Conservation (phyloP, 2,797 vertebrate species). For the Anabacerthia variegaticeps region DNA sequence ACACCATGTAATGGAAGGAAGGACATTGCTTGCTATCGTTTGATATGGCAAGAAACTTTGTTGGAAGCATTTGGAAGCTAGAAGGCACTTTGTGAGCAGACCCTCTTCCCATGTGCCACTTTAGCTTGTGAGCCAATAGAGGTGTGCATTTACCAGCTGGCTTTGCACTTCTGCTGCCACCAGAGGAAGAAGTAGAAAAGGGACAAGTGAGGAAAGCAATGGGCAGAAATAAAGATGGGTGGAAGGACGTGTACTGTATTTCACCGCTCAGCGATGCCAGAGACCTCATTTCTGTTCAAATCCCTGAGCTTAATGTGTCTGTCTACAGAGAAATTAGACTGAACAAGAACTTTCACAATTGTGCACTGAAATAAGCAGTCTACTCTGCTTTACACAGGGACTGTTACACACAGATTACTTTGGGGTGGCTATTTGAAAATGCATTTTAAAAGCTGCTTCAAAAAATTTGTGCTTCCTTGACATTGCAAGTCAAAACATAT, state of each 20-base stretch:
- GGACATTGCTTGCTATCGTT: background rate
- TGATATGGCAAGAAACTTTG: background rate
- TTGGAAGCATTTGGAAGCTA: background rate
- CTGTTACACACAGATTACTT: background rate
- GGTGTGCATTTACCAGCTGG: background rate
- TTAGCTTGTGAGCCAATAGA: background rate
- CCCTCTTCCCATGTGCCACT: background rate
- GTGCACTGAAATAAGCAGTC: background rate
- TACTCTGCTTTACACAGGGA: background rate
- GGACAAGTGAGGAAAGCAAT: background rate
- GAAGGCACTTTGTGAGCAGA: background rate
- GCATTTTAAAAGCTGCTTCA: background rate
- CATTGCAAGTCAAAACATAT: background rate
- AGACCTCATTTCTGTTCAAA: background rate
- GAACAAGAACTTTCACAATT: background rate
- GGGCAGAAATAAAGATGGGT: background rate
- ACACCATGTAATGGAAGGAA: background rate
- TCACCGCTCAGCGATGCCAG: background rate
- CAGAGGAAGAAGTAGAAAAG: background rate
- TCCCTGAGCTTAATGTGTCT: background rate
- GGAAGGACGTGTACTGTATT: background rate
- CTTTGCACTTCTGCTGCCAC: background rate
- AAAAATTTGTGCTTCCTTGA: background rate
- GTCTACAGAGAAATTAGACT: background rate
- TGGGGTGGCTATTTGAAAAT: background rate